Conservation (phyloP, 2,113 vertebrate genomes). For the Peromyscus polionotus region DNA sequence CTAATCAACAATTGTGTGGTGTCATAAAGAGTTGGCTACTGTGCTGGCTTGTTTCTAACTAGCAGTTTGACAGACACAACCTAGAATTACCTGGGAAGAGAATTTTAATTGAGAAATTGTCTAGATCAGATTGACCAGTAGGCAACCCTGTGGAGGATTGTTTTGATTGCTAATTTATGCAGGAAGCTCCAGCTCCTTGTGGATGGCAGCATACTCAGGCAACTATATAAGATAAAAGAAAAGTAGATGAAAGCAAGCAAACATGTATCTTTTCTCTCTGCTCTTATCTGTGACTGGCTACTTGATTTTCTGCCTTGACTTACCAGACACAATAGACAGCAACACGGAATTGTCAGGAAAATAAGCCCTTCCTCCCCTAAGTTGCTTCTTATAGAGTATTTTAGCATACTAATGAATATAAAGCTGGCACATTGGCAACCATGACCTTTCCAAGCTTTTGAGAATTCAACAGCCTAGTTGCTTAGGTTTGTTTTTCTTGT, state of each 20-base stretch:
- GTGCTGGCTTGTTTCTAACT: not conserved
- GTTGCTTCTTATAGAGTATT: not conserved
- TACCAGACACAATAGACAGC: not conserved
- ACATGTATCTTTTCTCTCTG: not conserved
- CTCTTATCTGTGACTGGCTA: not conserved
- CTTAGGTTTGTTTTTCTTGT: not conserved
- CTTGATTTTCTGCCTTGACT: not conserved
- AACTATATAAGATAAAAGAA: not conserved
- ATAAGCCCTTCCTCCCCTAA: accelerated
- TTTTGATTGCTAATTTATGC: not conserved
- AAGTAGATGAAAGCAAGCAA: not conserved
- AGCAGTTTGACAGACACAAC: not conserved
- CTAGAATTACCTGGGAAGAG: not conserved
- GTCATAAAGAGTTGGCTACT: not conserved
- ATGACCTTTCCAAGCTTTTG: not conserved
- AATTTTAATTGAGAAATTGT: not conserved
- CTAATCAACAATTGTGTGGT: not conserved
- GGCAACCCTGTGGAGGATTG: not conserved
- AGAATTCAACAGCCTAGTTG: not conserved
- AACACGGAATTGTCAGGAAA: not conserved
- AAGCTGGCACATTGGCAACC: not conserved
- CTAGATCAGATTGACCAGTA: not conserved
- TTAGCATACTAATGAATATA: not conserved
- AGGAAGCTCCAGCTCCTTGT: not conserved
- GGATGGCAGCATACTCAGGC: not conserved